Evolutionary conservation across 1,140 invertebrate species (phyloP), one percentile per base, ranked within the genome.

Genomic region (Drosophila lacteicornis): DNA sequence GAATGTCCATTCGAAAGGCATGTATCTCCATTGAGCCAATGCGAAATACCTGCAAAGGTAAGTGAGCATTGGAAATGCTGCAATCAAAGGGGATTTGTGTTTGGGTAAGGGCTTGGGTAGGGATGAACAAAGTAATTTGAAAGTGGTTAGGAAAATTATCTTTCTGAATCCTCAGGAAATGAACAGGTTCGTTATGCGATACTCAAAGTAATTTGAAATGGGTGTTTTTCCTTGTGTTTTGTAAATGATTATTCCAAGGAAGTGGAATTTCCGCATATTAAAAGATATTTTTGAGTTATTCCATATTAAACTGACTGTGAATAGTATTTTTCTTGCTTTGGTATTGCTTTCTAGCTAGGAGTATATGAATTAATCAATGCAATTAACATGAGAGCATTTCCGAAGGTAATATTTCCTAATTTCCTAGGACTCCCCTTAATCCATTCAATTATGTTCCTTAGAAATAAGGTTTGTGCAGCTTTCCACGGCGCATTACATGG

Each of bases 41-140:
- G 82, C 61, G 68, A 82, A 86, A 83, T 84, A 79, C 83, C 82
- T 82, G 80, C 71, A 36, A 69, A 71, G 65, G 63, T 69, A 71
- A 71, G 40, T 33, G 68, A 49, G 36, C 30, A 73, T 73, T 49
- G 53, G 33, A 47, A 68, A 68, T 73, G 55, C 27, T 50, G 70
- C 69, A 73, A 73, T 73, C 69, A 57, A 73, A 38, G 68, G 40
- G 46, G 55, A 60, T 60, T 73, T 60, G 40, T 19, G 33, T 17
- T 11, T 36, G 33, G 33, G 33, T 33, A 9, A 9, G 33, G 9
- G 33, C 9, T 33, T 46, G 49, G 47, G 38, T 17, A 8, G 45
- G 59, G 25, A 69, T 40, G 50, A 33, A 68, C 67, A 70, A 70
- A 70, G 67, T 70, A 70, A 70, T 70, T 70, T 68, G 67, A 56